Conservation (phyloP, 2,113 vertebrate genomes). For the Callorhinus ursinus region DNA sequence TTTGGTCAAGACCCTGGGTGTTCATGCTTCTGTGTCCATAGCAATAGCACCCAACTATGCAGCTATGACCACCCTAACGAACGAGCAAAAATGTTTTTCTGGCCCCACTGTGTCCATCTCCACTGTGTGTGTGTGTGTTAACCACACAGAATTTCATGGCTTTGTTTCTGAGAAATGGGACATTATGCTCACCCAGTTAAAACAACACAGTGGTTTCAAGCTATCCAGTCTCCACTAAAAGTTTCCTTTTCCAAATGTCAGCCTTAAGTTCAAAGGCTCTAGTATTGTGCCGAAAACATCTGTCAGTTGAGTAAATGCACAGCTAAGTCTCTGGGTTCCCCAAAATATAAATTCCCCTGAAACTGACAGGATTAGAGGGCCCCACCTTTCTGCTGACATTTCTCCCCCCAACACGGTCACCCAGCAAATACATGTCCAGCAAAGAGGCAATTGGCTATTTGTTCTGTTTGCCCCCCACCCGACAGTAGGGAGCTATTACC, state of each 20-base stretch:
- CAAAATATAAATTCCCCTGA: background rate
- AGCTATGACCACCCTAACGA: background rate
- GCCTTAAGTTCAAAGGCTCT: background rate
- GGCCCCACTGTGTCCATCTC: background rate
- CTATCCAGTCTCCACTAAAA: background rate
- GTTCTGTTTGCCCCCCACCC: background rate
- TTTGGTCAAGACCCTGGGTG: background rate
- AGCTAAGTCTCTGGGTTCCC: background rate
- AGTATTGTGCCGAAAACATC: background rate
- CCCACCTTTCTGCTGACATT: background rate
- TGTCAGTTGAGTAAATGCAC: background rate
- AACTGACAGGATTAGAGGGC: background rate
- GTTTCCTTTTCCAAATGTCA: background rate
- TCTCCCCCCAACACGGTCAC: background rate
- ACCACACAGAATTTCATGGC: background rate
- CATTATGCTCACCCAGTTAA: background rate
- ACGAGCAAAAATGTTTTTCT: background rate
- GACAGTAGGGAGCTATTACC: background rate
- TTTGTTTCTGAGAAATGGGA: background rate
- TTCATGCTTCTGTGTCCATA: background rate
- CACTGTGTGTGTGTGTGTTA: background rate
- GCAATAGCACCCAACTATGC: background rate
- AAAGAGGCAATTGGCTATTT: background rate
- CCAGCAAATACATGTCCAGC: background rate
- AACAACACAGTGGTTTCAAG: background rate